Evolutionary conservation across 2,888 invertebrate species (phyloP).

Genomic region (Eurytoma californica): DNA sequence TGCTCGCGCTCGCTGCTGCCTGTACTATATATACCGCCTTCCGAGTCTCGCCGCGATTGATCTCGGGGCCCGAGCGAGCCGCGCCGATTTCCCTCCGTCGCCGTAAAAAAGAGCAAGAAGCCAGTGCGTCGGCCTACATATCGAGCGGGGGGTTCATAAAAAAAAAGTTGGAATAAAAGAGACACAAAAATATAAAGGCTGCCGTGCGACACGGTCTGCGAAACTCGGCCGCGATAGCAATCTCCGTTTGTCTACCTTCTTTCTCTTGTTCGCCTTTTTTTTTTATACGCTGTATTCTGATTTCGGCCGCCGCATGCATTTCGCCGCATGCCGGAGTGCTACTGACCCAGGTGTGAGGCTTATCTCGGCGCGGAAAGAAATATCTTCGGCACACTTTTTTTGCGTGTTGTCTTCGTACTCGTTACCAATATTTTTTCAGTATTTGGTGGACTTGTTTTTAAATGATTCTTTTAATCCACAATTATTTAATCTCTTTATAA

Average conservation of each 20-base stretch:
- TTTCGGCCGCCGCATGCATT: too few species aligned
- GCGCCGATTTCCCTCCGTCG: slow-evolving; percentile 5
- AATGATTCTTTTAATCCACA: too few species aligned
- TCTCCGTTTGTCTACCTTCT: slow-evolving; percentile 17
- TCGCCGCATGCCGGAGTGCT: too few species aligned
- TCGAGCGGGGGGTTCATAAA: not conserved
- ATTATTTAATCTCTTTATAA: too few species aligned
- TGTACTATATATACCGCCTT: slow-evolving; percentile 1
- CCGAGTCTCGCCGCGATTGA: slow-evolving; percentile 36
- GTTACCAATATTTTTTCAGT: too few species aligned
- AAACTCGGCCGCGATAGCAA: slow-evolving; percentile 19
- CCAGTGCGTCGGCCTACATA: not conserved
- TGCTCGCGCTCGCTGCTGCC: not conserved
- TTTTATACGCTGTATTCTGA: too few species aligned
- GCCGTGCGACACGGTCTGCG: slow-evolving; percentile 14
- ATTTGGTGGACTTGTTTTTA: too few species aligned
- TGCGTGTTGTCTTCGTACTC: too few species aligned
- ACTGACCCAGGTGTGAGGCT: too few species aligned
- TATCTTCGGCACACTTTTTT: too few species aligned
- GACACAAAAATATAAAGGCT: slow-evolving; percentile 23
- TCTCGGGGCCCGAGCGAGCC: slow-evolving; percentile 15
- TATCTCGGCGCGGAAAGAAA: too few species aligned
- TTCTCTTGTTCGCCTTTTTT: not conserved
- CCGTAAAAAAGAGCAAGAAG: slow-evolving; percentile 27
- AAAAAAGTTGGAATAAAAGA: slow-evolving; percentile 1